Evolutionary conservation across 1,140 invertebrate species (phyloP).

Genomic region (Drosophila lacteicornis): DNA sequence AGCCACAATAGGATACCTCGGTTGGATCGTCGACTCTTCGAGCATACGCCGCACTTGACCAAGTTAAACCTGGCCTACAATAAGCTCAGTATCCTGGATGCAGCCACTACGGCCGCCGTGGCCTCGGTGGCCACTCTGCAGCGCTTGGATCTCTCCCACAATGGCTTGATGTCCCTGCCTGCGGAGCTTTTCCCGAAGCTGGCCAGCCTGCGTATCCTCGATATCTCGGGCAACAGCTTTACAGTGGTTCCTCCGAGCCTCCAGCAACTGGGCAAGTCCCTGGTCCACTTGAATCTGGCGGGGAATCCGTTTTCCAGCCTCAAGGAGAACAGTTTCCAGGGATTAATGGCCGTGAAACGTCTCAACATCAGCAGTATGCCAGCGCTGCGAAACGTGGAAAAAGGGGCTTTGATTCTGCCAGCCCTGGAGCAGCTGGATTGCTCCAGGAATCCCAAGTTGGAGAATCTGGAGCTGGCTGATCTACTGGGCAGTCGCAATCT

Average conservation of each 20-base stretch:
- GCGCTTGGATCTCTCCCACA: conserved; percentile 87
- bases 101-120: conserved; percentile 87
- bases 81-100: conserved; percentile 88
- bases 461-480: conserved; percentile 58
- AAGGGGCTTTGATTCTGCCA: conserved; percentile 85
- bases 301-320: conserved; percentile 87
- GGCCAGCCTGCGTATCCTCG: conserved; percentile 85
- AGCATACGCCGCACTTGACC: conserved; percentile 88
- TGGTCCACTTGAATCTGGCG: conserved; percentile 87
- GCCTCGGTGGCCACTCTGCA: conserved; percentile 85
- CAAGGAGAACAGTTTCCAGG: conserved; percentile 86
- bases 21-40: conserved; percentile 89
- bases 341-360: conserved; percentile 86
- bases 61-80: conserved; percentile 89
- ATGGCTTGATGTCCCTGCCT: conserved; percentile 86
- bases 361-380: conserved; percentile 87
- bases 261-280: conserved; percentile 84
- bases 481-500: conserved; percentile 57
- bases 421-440: conserved; percentile 69
- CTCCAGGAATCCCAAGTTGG: conserved; percentile 68
- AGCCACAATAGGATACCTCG: conserved; percentile 89
- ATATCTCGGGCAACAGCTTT: conserved; percentile 87
- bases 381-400: conserved; percentile 85
- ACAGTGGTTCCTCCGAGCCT: conserved; percentile 86
- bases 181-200: conserved; percentile 85